A percentile compares a stretch with the other conserved stretches of the same genome.
These are phyloP conservation scores for Sebastes vulpes DNA, from an alignment of 2,797 vertebrate genomes.

Conservation along the genomic window DNA sequence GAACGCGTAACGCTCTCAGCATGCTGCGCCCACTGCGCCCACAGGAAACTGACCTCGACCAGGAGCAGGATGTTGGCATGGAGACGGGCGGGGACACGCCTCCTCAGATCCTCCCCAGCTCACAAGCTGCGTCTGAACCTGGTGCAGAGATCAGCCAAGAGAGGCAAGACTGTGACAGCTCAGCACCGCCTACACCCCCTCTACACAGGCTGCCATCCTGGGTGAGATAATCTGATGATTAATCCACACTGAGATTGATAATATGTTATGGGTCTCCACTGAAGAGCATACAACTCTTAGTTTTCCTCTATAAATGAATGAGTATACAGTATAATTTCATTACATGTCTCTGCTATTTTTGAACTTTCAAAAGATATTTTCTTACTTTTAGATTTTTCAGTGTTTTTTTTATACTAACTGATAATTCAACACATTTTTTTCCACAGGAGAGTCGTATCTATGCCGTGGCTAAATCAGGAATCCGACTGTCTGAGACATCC, in stretches of 20 bases:
- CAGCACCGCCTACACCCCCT: slow-evolving; percentile 91
- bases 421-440: background rate
- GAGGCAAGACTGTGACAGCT: slow-evolving; percentile 61
- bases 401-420: background rate
- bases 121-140: slow-evolving; percentile 1
- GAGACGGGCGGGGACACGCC: slow-evolving; percentile 81
- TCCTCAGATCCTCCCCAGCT: slow-evolving; percentile 36
- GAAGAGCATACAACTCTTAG: background rate
- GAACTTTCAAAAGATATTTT: background rate
- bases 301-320: background rate
- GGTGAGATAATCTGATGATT: slow-evolving; percentile 83
- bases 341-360: background rate
- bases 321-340: background rate
- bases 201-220: slow-evolving; percentile 97
- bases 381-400: background rate
- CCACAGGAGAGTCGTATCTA: slow-evolving; percentile 97
- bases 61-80: slow-evolving; percentile 86
- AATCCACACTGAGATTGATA: too few species aligned
- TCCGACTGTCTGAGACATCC: slow-evolving; percentile 93
- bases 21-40: slow-evolving; percentile 93
- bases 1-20: slow-evolving; percentile 95
- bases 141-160: slow-evolving; percentile 54
- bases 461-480: slow-evolving; percentile 96
- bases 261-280: background rate
- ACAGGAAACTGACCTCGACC: slow-evolving; percentile 92